A percentile compares a stretch with the other conserved stretches of the same genome.
Evolutionary conservation across 2,113 vertebrate genomes (phyloP).

Genomic region (Pedetes capensis): DNA sequence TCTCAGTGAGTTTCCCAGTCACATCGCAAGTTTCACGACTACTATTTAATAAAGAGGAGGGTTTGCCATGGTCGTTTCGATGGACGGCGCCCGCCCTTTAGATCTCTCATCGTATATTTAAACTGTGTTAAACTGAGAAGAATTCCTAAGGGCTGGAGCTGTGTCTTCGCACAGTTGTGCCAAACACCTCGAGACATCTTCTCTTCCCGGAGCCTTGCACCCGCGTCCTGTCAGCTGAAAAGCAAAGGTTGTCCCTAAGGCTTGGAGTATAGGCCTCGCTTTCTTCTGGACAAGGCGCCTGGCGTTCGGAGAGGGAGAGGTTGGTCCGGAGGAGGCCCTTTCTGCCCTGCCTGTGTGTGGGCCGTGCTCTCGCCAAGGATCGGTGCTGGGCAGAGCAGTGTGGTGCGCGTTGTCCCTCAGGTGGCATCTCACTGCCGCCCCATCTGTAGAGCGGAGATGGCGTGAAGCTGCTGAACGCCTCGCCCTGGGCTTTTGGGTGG

Average conservation of each 20-base stretch:
- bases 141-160: neutral
- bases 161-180: neutral
- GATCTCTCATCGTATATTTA: neutral
- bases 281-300: neutral
- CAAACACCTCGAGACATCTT: neutral
- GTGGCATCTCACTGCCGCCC: neutral
- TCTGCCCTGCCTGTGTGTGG: neutral
- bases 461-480: no score
- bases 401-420: neutral
- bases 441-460: no score
- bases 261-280: neutral
- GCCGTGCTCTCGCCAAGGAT: neutral
- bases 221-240: neutral
- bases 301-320: neutral
- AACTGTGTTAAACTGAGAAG: neutral
- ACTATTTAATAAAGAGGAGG: neutral
- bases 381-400: no score
- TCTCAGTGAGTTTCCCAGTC: neutral
- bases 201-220: neutral
- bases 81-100: neutral
- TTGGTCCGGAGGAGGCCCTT: neutral
- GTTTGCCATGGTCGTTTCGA: neutral
- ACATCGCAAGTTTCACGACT: neutral
- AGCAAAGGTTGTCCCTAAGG: neutral
- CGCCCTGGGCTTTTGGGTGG: neutral